These are phyloP conservation scores for Smutsia temminckii DNA, from an alignment of 2,797 vertebrate species.

Conservation along the genomic window DNA sequence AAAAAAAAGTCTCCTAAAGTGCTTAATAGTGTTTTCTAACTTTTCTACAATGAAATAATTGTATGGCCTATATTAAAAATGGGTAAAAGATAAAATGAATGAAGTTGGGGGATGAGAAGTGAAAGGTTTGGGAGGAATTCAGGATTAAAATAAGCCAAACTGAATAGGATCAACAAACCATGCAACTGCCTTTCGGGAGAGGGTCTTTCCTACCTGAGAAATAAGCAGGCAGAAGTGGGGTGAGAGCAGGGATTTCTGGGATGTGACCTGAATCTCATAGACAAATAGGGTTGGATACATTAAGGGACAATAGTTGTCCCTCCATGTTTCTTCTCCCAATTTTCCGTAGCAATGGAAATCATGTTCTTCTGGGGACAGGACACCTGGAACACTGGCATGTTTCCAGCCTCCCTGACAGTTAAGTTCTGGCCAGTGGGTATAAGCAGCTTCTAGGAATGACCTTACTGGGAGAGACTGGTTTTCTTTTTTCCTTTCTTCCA, in stretches of 20 bases:
- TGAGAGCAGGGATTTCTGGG: background rate
- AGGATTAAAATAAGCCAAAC: slow-evolving; percentile 4
- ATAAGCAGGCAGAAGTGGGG: background rate
- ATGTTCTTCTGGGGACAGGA: background rate
- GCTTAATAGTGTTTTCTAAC: slow-evolving; percentile 44
- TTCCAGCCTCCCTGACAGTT: background rate
- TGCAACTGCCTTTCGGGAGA: background rate
- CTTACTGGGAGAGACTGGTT: background rate
- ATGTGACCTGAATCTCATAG: background rate
- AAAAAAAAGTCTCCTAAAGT: background rate
- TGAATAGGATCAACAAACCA: background rate
- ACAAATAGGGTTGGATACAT: background rate
- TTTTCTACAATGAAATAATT: slow-evolving; percentile 17
- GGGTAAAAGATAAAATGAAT: background rate
- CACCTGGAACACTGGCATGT: background rate
- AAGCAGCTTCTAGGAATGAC: background rate
- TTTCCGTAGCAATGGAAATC: background rate
- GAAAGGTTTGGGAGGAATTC: background rate
- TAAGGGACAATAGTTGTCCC: background rate
- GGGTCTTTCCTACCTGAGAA: background rate
- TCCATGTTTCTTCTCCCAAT: background rate
- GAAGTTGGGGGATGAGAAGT: background rate
- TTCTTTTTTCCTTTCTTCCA: background rate
- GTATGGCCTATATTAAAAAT: background rate
- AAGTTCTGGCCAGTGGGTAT: background rate